These are phyloP conservation scores for Rhopilema esculentum DNA, from an alignment of 30 jellyfish, hydroid and myxozoan genomes.

Conservation along the genomic window DNA sequence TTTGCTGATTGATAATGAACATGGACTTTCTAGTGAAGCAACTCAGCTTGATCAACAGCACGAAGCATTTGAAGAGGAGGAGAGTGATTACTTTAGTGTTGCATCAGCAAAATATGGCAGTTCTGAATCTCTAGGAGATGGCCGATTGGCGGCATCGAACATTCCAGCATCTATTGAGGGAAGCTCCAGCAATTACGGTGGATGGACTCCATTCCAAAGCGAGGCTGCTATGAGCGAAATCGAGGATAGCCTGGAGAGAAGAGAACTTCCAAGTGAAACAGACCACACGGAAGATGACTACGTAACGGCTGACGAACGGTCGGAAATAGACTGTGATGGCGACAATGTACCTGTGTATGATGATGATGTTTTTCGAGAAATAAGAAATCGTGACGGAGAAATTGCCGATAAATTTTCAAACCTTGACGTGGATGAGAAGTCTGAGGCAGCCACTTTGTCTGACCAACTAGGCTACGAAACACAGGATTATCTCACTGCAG, in stretches of 20 bases:
- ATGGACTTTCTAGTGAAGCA: not conserved
- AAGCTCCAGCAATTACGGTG: not conserved
- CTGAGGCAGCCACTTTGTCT: not conserved
- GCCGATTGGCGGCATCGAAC: too few relatives aligned
- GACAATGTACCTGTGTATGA: not conserved
- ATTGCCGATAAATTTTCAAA: not conserved
- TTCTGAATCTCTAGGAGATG: slow-evolving; percentile 35
- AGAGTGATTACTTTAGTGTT: slow-evolving; percentile 54
- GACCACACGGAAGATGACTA: slow-evolving; percentile 65
- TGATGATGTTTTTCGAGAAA: not conserved
- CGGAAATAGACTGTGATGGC: not conserved
- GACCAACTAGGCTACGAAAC: slow-evolving; percentile 23
- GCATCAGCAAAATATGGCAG: slow-evolving; percentile 32
- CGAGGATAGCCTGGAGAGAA: not conserved
- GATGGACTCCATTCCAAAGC: not conserved
- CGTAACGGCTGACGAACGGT: slow-evolving; percentile 57
- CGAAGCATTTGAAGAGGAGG: too few relatives aligned
- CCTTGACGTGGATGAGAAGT: not conserved
- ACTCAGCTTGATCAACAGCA: not conserved
- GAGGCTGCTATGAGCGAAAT: not conserved
- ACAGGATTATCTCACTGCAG: slow-evolving; percentile 25
- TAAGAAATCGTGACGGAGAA: not conserved
- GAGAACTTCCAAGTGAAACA: slow-evolving; percentile 36
- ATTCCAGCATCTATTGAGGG: not conserved
- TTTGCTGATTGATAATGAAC: not conserved